Percentiles rank a stretch among this genome's conserved stretches.
Conservation (phyloP, 1,140 invertebrate genomes). For the Epicauta chinensis region DNA sequence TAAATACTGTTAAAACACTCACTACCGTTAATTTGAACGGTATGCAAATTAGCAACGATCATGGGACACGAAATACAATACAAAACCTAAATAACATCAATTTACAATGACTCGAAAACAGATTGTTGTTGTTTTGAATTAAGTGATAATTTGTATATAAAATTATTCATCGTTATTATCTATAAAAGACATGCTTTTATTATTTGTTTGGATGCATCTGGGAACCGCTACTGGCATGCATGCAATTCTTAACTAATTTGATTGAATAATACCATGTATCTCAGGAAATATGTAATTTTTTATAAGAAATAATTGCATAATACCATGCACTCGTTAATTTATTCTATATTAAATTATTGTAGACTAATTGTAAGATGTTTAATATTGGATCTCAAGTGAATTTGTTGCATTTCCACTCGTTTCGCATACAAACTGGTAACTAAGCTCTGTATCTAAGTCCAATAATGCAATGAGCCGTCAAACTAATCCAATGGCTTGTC, state of each 20-base stretch:
- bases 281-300: constrained; percentile 14
- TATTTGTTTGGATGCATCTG: no score
- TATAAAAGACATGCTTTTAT: no score
- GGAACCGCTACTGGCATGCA: neutral
- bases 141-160: no score
- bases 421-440: no score
- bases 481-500: constrained; percentile 9
- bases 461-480: constrained; percentile 9
- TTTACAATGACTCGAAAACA: constrained; percentile 4
- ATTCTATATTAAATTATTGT: no score
- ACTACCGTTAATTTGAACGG: constrained; percentile 1
- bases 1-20: no score
- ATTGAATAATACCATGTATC: constrained; percentile 7
- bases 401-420: no score
- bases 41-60: constrained; percentile 13
- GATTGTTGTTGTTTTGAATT: neutral
- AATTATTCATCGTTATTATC: neutral
- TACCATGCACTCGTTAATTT: neutral
- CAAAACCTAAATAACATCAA: constrained; percentile 12
- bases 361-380: no score
- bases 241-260: no score
- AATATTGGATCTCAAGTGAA: no score
- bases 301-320: constrained; percentile 5
- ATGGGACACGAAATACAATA: constrained; percentile 7
- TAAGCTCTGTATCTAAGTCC: constrained; percentile 10